A percentile compares a stretch with the other conserved stretches of the same genome.
Evolutionary conservation across 2,797 vertebrate species (phyloP).

Genomic region (Taenioides sp.): DNA sequence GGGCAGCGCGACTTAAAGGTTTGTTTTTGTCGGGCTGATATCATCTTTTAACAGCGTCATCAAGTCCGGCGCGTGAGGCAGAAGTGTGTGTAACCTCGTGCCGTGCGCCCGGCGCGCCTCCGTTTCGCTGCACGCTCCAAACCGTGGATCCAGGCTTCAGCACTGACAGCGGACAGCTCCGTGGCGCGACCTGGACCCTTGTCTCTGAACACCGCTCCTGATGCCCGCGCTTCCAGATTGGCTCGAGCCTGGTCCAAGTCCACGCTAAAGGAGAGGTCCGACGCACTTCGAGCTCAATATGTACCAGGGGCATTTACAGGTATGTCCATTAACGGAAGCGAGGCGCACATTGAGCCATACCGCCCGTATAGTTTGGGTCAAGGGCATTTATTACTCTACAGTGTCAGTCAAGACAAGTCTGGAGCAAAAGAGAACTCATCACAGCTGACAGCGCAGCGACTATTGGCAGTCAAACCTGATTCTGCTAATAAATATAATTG

Average conservation of each 20-base stretch:
- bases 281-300: constrained; percentile 77
- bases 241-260: constrained; percentile 64
- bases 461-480: neutral
- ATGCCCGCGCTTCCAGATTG: constrained; percentile 40
- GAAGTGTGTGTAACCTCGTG: constrained; percentile 44
- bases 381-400: constrained; percentile 22
- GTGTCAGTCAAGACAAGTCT: constrained; percentile 22
- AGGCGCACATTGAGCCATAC: constrained; percentile 13
- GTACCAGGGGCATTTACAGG: constrained; percentile 87
- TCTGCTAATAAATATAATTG: neutral
- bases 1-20: constrained; percentile 34
- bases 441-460: constrained; percentile 12
- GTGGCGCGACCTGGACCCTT: constrained; percentile 38
- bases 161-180: constrained; percentile 72
- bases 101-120: constrained; percentile 38
- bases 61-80: neutral
- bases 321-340: constrained; percentile 38
- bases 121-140: constrained; percentile 20
- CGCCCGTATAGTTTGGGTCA: constrained; percentile 14
- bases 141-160: constrained; percentile 61
- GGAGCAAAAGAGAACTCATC: constrained; percentile 13
- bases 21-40: constrained; percentile 4
- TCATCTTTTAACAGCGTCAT: neutral
- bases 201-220: constrained; percentile 28
- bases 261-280: constrained; percentile 61